phyloP scores from a whole-genome alignment of 2,797 vertebrate genomes.

The Caiman crocodilus region DNA sequence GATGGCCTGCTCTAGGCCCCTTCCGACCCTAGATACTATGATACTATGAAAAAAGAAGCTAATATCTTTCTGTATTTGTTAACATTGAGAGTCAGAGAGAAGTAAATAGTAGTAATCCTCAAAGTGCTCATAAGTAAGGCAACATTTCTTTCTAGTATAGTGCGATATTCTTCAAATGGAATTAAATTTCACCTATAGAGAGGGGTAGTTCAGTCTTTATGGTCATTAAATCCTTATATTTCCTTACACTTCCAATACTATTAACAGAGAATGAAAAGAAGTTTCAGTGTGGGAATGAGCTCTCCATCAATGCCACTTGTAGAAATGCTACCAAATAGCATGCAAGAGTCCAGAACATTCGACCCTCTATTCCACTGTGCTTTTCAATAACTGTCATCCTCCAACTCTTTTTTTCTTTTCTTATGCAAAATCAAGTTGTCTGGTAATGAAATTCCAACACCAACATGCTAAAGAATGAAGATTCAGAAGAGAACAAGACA shows the following conservation, averaged over 20 bases:
- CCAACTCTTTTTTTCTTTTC: neutral
- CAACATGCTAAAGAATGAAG: neutral
- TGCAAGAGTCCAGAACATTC: neutral
- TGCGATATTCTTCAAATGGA: neutral
- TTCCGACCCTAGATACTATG: too few relatives aligned
- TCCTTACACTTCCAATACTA: neutral
- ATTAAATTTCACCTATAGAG: too few relatives aligned
- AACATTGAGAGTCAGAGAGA: too few relatives aligned
- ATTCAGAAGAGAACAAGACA: too few relatives aligned
- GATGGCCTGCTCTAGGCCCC: too few relatives aligned
- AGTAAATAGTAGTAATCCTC: neutral
- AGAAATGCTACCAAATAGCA: neutral
- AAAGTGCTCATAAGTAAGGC: neutral
- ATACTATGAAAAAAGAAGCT: neutral
- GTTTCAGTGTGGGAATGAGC: neutral
- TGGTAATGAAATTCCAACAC: neutral
- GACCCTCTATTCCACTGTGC: neutral
- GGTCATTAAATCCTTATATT: neutral
- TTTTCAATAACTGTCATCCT: neutral
- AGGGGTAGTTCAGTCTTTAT: neutral
- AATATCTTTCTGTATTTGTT: neutral
- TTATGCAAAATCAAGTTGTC: neutral
- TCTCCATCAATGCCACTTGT: rapidly evolving
- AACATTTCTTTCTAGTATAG: neutral
- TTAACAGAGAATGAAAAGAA: neutral